These are phyloP conservation scores for Bufo gargarizans DNA, from an alignment of 2,113 vertebrate genomes.

Conservation along the genomic window DNA sequence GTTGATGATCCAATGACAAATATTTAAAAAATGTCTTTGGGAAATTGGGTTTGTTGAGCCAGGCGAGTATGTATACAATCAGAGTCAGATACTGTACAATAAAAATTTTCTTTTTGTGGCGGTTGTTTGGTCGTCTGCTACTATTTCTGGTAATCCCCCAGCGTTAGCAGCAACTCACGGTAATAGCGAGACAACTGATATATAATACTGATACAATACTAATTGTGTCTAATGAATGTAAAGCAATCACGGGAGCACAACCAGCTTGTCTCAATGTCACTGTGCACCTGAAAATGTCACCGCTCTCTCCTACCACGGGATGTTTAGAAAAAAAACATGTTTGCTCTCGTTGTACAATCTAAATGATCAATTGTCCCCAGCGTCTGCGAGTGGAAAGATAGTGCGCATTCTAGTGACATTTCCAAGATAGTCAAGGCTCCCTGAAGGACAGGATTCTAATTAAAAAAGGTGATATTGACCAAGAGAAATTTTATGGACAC, in stretches of 20 bases:
- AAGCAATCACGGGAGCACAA: background rate
- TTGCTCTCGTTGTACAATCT: constrained; percentile 15
- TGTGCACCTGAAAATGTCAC: constrained; percentile 1
- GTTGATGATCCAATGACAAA: too few species aligned
- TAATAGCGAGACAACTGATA: background rate
- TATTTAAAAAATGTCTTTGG: too few species aligned
- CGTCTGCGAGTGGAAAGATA: background rate
- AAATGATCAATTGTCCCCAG: constrained; percentile 24
- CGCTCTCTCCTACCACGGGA: too few species aligned
- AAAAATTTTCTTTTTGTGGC: too few species aligned
- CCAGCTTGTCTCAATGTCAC: background rate
- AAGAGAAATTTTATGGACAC: constrained; percentile 2
- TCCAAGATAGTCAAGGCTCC: background rate
- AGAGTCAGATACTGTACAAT: too few species aligned
- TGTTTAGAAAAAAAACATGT: constrained; percentile 8
- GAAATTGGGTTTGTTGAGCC: too few species aligned
- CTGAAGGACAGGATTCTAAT: constrained; percentile 33
- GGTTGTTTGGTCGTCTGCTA: too few species aligned
- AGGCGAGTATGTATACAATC: too few species aligned
- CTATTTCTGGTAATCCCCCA: too few species aligned
- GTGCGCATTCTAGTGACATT: constrained; percentile 29
- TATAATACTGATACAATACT: too few species aligned
- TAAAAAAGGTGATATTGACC: constrained; percentile 33
- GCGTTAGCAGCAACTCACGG: background rate
- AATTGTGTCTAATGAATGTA: background rate